phyloP scores from a whole-genome alignment of 30 jellyfish, hydroid and myxozoan species.

The Aurelia sp. region DNA sequence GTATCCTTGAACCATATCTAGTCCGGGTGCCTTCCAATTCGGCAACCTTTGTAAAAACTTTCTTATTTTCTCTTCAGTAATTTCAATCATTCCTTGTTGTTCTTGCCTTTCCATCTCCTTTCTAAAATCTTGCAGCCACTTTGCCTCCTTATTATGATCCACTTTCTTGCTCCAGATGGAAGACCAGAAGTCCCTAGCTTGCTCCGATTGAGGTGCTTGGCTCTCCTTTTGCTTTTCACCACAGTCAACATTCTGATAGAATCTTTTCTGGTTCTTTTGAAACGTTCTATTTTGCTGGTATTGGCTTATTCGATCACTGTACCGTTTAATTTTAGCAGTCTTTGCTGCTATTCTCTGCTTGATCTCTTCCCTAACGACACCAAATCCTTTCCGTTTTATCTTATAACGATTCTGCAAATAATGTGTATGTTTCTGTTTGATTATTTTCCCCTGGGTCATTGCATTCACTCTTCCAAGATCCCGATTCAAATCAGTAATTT shows the following conservation, averaged over 20 bases:
- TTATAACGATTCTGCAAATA: too few species aligned
- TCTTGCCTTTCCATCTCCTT: slow-evolving; percentile 24
- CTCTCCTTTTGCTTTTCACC: slow-evolving; percentile 20
- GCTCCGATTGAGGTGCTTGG: slow-evolving; percentile 31
- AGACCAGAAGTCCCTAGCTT: slow-evolving; percentile 37
- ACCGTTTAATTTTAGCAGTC: too few species aligned
- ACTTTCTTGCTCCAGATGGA: slow-evolving; percentile 30
- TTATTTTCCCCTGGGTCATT: too few species aligned
- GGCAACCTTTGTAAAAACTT: background rate
- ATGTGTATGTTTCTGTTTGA: too few species aligned
- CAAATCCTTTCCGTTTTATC: too few species aligned
- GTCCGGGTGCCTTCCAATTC: too few species aligned
- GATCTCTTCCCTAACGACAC: too few species aligned
- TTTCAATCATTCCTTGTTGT: slow-evolving; percentile 6
- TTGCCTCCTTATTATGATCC: slow-evolving; percentile 25
- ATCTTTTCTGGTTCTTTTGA: background rate
- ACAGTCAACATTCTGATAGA: slow-evolving; percentile 22
- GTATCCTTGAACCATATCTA: too few species aligned
- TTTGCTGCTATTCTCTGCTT: too few species aligned
- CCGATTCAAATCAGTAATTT: too few species aligned
- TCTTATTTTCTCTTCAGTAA: slow-evolving; percentile 7
- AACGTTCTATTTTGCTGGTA: too few species aligned
- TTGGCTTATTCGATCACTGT: background rate
- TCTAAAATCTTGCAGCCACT: slow-evolving; percentile 31
- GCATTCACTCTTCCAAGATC: too few species aligned